phyloP scores from a whole-genome alignment of 37 sponge, comb jelly and placozoan species.

The Diacarnus erythraeanus region DNA sequence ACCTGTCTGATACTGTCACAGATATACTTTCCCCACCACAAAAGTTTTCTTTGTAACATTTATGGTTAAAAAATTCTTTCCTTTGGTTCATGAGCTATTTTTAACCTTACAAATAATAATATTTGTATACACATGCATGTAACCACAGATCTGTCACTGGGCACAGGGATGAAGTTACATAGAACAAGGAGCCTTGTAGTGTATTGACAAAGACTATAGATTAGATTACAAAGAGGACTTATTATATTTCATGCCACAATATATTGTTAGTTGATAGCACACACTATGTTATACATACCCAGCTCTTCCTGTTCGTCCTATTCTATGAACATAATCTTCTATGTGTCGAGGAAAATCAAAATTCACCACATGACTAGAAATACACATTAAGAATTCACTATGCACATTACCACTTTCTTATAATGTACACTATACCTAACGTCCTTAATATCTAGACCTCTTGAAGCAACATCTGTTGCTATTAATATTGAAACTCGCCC shows the following conservation, averaged over 20 bases:
- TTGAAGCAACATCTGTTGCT: slow-evolving; percentile 98
- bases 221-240: not conserved
- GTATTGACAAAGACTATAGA: not conserved
- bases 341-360: slow-evolving; percentile 89
- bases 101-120: too few species aligned
- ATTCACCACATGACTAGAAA: slow-evolving; percentile 85
- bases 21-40: too few species aligned
- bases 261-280: not conserved
- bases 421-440: slow-evolving; percentile 69
- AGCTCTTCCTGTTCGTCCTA: slow-evolving; percentile 96
- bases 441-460: slow-evolving; percentile 94
- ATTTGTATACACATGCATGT: too few species aligned
- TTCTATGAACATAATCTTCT: slow-evolving; percentile 96
- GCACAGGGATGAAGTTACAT: too few species aligned
- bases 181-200: not conserved
- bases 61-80: too few species aligned
- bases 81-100: too few species aligned
- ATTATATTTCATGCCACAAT: not conserved
- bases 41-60: not conserved
- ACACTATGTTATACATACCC: slow-evolving; percentile 56
- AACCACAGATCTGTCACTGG: too few species aligned
- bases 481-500: slow-evolving; percentile 82
- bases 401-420: not conserved
- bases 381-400: not conserved
- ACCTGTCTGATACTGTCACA: too few species aligned